Percentiles rank a stretch among this genome's conserved stretches.
Conservation (phyloP, 2,113 vertebrate genomes). For the Panurus biarmicus region DNA sequence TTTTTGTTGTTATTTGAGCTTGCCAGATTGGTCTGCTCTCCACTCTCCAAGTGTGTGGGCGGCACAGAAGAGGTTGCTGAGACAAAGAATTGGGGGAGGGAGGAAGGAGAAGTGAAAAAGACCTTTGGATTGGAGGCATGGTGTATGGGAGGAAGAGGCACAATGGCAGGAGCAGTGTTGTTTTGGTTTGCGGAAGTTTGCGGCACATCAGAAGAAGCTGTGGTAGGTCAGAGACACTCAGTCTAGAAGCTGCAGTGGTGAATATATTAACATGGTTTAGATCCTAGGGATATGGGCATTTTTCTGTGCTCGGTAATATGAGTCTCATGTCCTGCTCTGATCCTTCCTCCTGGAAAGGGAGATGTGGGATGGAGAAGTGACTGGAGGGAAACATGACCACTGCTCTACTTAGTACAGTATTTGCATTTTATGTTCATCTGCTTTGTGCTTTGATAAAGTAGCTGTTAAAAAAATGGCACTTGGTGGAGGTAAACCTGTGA, state of each 20-base stretch:
- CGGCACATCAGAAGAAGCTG: constrained; percentile 9
- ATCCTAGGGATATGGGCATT: neutral
- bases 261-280: neutral
- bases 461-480: neutral
- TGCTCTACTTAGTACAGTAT: neutral
- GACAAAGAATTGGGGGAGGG: constrained; percentile 36
- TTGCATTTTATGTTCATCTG: neutral
- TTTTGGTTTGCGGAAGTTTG: neutral
- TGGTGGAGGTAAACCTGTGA: neutral
- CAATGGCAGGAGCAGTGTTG: neutral
- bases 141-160: neutral
- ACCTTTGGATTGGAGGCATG: constrained; percentile 11
- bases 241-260: constrained; percentile 29
- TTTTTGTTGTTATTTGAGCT: constrained; percentile 12
- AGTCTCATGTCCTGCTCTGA: neutral
- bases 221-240: constrained; percentile 50
- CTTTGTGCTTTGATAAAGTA: neutral
- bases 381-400: neutral
- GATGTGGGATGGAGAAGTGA: neutral
- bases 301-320: neutral
- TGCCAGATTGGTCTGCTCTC: constrained; percentile 46
- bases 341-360: neutral
- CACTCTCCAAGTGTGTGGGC: constrained; percentile 50
- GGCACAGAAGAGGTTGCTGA: constrained; percentile 39
- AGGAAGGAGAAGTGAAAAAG: constrained; percentile 37